Evolutionary conservation across 2,113 vertebrate species (phyloP).

Genomic region (Piaya cayana): DNA sequence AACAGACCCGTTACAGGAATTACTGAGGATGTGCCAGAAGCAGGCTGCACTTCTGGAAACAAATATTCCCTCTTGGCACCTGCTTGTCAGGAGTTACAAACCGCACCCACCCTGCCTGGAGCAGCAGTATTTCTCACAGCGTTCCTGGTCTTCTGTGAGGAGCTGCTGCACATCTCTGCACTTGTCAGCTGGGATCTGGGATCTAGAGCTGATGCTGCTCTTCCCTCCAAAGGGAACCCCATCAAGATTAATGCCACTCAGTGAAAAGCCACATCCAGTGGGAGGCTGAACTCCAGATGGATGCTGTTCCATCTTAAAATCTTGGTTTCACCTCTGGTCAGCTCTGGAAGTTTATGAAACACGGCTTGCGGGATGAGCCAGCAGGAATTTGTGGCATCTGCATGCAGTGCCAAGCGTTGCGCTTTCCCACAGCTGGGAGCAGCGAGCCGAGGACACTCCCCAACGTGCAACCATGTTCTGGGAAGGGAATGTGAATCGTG

Average conservation of each 20-base stretch:
- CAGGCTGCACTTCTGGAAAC: neutral
- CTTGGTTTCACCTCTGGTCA: neutral
- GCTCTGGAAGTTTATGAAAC: neutral
- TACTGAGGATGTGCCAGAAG: neutral
- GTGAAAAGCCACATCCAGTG: fast-evolving
- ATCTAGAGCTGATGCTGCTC: neutral
- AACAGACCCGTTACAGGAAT: neutral
- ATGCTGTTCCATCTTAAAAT: neutral
- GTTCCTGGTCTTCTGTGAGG: neutral
- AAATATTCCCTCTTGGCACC: fast-evolving
- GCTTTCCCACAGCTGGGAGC: neutral
- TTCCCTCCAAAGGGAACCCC: neutral
- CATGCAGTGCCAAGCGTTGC: neutral
- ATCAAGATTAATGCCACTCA: fast-evolving
- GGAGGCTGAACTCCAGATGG: neutral
- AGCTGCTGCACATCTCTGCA: neutral
- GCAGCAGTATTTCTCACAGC: neutral
- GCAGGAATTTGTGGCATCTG: slow-evolving; percentile 4
- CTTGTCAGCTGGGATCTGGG: neutral
- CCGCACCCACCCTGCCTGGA: neutral
- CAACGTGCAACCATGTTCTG: fast-evolving
- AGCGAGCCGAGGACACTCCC: fast-evolving
- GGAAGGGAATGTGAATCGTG: neutral
- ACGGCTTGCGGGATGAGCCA: neutral
- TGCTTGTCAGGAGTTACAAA: neutral